Conservation (phyloP, 2,113 vertebrate species). For the Prietella phreatophila region DNA sequence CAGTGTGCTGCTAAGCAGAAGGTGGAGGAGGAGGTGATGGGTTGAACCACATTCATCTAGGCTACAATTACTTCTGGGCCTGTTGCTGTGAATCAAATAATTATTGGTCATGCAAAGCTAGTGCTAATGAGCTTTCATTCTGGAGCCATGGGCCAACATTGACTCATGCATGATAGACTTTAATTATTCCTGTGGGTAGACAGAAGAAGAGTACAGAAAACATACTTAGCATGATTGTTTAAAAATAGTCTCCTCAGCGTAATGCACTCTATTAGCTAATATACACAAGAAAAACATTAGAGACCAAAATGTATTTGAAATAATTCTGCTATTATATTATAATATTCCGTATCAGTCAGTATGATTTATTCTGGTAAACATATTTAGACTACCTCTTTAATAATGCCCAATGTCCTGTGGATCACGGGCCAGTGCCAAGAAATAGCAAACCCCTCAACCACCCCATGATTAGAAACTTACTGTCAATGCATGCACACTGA, state of each 20-base stretch:
- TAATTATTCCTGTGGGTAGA: constrained; percentile 24
- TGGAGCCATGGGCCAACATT: constrained; percentile 24
- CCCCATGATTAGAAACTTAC: constrained; percentile 11
- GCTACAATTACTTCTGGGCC: constrained; percentile 49
- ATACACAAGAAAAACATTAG: not conserved
- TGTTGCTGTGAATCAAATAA: constrained; percentile 40
- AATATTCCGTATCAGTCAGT: too few species aligned
- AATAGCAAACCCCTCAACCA: not conserved
- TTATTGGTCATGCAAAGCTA: constrained; percentile 35
- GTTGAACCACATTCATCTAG: constrained; percentile 35
- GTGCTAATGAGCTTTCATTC: constrained; percentile 47
- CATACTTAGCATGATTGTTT: not conserved
- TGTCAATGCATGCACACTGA: constrained; percentile 10
- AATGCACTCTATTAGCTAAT: not conserved
- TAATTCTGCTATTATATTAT: not conserved
- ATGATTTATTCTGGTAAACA: not conserved
- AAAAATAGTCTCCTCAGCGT: not conserved
- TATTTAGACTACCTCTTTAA: not conserved
- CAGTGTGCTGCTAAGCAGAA: constrained; percentile 23
- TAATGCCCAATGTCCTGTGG: not conserved
- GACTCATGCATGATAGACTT: constrained; percentile 29
- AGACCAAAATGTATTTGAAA: not conserved
- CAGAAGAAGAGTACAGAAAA: constrained; percentile 1
- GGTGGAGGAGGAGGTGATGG: constrained; percentile 19
- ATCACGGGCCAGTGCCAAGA: not conserved